Base-by-base conservation (phyloP, 2,113 vertebrate genomes). In the Butorides virescens region DNA sequence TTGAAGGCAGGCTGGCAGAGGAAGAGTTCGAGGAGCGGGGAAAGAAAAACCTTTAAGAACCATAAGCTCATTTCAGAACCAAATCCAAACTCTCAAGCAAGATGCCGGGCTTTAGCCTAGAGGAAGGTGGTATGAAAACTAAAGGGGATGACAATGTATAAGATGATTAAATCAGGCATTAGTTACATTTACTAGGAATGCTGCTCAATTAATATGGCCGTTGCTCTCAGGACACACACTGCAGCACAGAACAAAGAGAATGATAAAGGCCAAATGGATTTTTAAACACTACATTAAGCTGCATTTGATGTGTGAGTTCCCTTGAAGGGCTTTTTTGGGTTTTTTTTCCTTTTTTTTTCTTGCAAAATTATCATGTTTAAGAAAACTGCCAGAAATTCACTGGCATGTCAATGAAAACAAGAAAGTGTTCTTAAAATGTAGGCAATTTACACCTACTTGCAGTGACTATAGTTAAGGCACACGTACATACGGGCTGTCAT, bases 381-480 rank as follows among this genome's bases (percentile, higher is more conserved):
- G 75, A 89, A 91, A 93, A 73, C 80, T 95, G 85, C 62, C 78
- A 92, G 86, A 95, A 96, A 92, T 97, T 83, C 71, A 66, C 66
- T 91, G 87, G 63, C 92, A 65, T 10, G 66, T 90, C 89, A 93
- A 29, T 50, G 80, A 88, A 96, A 95, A 93, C 84, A 95, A 94
- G 86, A 89, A 92, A 91, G 42, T 82, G 73, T 92, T 96, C 95
- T 91, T 78, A 96, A 95, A 95, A 91, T 63, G 89, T 63, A 87
- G 83, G 91, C 91, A 94, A 97, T 95, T 94, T 81, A 92, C 95
- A 96, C 94, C 96, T 96, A 76, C 92, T 95, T 71, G 53, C 58
- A 96, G 84, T 39, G 49, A 87, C 73, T 95, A 14, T 47, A 95
- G 84, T 90, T 91, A 91, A 92, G 42, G 67, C 96, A 85, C 53